Percentiles rank a stretch among this genome's conserved stretches.
Conservation (phyloP, 2,113 vertebrate genomes). For the Lagopus leucura region DNA sequence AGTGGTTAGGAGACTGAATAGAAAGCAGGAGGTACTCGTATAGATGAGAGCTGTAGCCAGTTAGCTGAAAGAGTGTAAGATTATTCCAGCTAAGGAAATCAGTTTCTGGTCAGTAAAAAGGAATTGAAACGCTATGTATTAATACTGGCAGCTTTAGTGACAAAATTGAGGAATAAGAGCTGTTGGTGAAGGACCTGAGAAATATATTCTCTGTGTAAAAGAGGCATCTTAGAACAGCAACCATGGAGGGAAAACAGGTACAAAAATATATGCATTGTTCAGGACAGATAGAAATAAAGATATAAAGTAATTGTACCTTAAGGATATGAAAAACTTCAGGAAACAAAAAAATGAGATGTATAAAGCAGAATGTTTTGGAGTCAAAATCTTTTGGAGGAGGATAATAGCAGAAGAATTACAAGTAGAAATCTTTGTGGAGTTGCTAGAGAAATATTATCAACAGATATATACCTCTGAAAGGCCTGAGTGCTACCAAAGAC, state of each 20-base stretch:
- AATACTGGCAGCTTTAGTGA: background rate
- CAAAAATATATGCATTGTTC: background rate
- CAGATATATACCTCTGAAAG: background rate
- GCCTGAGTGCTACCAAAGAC: background rate
- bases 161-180: background rate
- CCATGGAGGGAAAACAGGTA: background rate
- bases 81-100: conserved; percentile 53
- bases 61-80: conserved; percentile 48
- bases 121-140: conserved; percentile 8
- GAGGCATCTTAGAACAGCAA: background rate
- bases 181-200: background rate
- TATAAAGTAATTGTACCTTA: background rate
- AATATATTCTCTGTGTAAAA: background rate
- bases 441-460: background rate
- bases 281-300: conserved; percentile 20
- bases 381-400: background rate
- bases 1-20: background rate
- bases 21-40: background rate
- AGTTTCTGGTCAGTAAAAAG: conserved; percentile 36
- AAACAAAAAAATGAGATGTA: background rate
- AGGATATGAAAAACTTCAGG: background rate
- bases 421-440: background rate
- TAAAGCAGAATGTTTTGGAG: background rate
- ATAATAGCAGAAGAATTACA: background rate
- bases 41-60: background rate